Base-by-base conservation (phyloP, 2,888 invertebrate genomes). In the Drosophila diplacantha region DNA sequence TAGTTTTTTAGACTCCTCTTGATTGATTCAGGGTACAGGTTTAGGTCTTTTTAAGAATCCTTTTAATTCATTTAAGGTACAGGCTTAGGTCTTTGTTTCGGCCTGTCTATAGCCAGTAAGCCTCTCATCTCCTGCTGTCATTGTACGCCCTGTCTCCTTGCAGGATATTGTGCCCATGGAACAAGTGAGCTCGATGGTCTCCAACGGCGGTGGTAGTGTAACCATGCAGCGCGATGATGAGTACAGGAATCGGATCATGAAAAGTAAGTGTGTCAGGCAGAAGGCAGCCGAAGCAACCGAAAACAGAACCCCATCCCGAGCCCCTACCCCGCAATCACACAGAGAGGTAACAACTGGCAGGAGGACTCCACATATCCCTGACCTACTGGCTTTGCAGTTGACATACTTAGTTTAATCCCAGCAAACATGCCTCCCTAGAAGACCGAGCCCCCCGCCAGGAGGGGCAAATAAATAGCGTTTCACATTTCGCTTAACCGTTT, bases 81-180 rank as follows among this genome's bases (percentile, higher is more conserved):
- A 24, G 9, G 24, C 3, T 24, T 2, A n/a, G 24, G 24, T 1
- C 6, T n/a, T 29, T 3, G n/a, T n/a, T n/a, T 11, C 11, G 11
- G 11, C 4, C 4, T 11, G 7, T 29, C 4, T 29, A 14, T 44
- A 18, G 1, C 29, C 8, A 2, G 4, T 18, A 29, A 24, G 29
- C 8, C 26, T 44, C 7, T 18, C 26, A 29, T 12, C 16, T 44
- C 44, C 4, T 18, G 29, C 29, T 44, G 14, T 44, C 5, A 29
- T 29, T 65, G 34, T 29, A 38, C 44, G 31, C 14, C 16, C 9
- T 54, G 44, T 43, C 43, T 39, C 20, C n/a, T 83, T 84, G 50
- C 77, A 88, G 88, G 88, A 88, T 76, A 87, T 88, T 82, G 86
- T 88, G 74, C 88, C 87, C 65, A 87, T 88, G 88, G 88, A 88